Evolutionary conservation across 1,140 invertebrate species (phyloP).

Genomic region (Harpegnathos saltator): DNA sequence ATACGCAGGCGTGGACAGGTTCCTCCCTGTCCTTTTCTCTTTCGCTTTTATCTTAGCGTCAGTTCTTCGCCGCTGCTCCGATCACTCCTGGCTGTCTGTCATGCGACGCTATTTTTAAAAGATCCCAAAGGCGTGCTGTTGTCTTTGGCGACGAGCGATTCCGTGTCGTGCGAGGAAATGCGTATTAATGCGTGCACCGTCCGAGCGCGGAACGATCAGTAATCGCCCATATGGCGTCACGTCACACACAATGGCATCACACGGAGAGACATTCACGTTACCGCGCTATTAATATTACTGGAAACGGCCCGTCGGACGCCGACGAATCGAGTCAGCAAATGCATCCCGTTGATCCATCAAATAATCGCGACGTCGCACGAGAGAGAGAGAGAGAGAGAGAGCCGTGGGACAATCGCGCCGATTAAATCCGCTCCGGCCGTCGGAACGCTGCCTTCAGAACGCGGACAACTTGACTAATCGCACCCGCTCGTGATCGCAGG

Average conservation of each 20-base stretch:
- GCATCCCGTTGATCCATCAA: background rate
- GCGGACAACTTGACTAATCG: too few relatives aligned
- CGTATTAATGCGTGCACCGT: conserved; percentile 39
- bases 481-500: too few relatives aligned
- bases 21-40: too few relatives aligned
- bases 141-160: conserved; percentile 52
- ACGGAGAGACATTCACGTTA: conserved; percentile 4
- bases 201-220: background rate
- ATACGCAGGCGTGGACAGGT: too few relatives aligned
- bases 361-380: background rate
- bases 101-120: conserved; percentile 30
- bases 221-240: conserved; percentile 35
- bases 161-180: conserved; percentile 18
- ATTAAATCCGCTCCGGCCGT: background rate
- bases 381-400: too few relatives aligned
- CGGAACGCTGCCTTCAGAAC: background rate
- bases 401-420: background rate
- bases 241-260: conserved; percentile 54
- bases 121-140: conserved; percentile 49
- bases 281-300: background rate
- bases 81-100: conserved; percentile 24
- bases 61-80: background rate
- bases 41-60: background rate
- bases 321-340: conserved; percentile 20
- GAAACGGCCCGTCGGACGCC: background rate